Evolutionary conservation across 1,140 invertebrate species (phyloP).

Genomic region (Caenorhabditis inopinata): DNA sequence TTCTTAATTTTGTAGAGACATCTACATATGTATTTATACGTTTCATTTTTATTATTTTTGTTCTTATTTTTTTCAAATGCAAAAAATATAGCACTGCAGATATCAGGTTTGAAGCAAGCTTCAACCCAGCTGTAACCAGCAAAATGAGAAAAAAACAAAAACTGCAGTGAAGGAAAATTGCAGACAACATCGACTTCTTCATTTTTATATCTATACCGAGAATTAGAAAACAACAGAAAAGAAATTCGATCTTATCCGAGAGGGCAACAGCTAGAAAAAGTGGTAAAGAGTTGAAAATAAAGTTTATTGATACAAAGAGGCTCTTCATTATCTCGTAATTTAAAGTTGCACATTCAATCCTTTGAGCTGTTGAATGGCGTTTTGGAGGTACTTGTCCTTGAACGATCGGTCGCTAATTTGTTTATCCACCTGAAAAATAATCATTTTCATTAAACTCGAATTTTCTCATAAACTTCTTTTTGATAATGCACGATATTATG

Average conservation of each 20-base stretch:
- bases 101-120: not conserved
- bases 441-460: too few species aligned
- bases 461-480: too few species aligned
- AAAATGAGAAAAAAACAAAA: not conserved
- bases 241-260: conserved; percentile 21
- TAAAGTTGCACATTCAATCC: conserved; percentile 45
- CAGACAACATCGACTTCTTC: not conserved
- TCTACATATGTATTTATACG: too few species aligned
- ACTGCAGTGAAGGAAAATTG: not conserved
- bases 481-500: too few species aligned
- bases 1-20: too few species aligned
- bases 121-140: not conserved
- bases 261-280: conserved; percentile 15
- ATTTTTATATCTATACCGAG: conserved; percentile 20
- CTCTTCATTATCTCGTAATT: not conserved
- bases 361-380: conserved; percentile 61
- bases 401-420: conserved; percentile 54
- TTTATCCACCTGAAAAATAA: conserved; percentile 42
- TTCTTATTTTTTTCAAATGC: too few species aligned
- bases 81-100: too few species aligned
- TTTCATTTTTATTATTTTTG: too few species aligned
- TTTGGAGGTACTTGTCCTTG: conserved; percentile 61
- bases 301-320: conserved; percentile 11
- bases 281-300: conserved; percentile 27
- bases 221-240: conserved; percentile 13